These are phyloP conservation scores for Capromys pilorides DNA, from an alignment of 2,797 vertebrate species.

Conservation along the genomic window DNA sequence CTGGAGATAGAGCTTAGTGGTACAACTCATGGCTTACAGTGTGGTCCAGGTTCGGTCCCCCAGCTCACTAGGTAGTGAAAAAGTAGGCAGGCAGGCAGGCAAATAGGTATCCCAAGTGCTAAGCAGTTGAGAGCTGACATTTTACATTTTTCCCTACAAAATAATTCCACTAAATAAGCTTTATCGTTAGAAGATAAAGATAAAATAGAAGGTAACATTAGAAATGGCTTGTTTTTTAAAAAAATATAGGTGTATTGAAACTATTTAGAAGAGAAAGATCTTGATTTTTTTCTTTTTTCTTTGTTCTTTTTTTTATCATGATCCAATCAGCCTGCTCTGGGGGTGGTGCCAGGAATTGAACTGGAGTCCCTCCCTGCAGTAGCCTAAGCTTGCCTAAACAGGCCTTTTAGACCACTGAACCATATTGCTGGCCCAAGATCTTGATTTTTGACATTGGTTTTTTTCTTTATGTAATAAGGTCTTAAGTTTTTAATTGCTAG, in stretches of 20 bases:
- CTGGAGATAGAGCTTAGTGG: not conserved
- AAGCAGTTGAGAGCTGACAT: slow-evolving; percentile 30
- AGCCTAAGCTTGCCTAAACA: no score
- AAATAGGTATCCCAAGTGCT: not conserved
- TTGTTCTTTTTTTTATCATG: not conserved
- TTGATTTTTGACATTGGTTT: not conserved
- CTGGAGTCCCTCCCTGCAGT: no score
- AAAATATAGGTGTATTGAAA: slow-evolving; percentile 36
- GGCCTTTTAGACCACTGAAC: no score
- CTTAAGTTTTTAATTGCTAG: slow-evolving; percentile 43
- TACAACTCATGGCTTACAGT: not conserved
- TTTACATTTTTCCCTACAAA: slow-evolving; percentile 42
- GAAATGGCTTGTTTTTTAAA: slow-evolving; percentile 30
- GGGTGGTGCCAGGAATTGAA: no score
- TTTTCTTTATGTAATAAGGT: slow-evolving; percentile 42
- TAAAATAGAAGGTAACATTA: slow-evolving; percentile 30
- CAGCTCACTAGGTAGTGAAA: not conserved
- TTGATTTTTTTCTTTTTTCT: not conserved
- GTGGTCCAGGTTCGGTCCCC: not conserved
- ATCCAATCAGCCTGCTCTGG: no score
- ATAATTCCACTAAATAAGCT: slow-evolving; percentile 50
- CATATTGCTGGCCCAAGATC: not conserved
- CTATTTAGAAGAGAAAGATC: slow-evolving; percentile 18
- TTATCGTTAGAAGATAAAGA: slow-evolving; percentile 23
- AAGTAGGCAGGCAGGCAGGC: not conserved